Conservation (phyloP, 2,888 invertebrate species). For the Cheilosia scutellata region DNA sequence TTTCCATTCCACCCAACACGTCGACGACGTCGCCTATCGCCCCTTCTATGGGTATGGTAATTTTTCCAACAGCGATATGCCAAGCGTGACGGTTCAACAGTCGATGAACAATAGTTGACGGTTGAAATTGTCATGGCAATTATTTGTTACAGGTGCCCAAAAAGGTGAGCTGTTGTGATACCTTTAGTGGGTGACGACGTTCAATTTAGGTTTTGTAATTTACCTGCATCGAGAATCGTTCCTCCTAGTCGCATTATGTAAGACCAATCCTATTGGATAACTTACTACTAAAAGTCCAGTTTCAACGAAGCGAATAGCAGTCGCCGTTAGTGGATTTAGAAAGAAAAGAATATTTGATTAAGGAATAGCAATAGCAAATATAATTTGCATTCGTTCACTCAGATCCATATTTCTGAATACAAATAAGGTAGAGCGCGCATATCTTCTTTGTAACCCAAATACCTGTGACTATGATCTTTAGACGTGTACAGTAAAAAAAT, state of each 20-base stretch:
- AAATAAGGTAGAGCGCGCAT: conserved; percentile 3
- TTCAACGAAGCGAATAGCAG: not conserved
- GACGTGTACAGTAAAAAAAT: not conserved
- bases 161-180: conserved; percentile 11
- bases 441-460: not conserved
- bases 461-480: not conserved
- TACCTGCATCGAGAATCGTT: not conserved
- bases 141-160: conserved; percentile 31
- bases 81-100: conserved; percentile 59
- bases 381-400: conserved; percentile 5
- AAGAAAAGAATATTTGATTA: not conserved
- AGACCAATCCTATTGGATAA: not conserved
- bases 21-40: not conserved
- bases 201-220: not conserved
- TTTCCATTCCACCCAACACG: conserved; percentile 25
- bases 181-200: conserved; percentile 1
- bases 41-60: conserved; percentile 44
- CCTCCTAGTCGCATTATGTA: not conserved
- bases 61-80: conserved; percentile 33
- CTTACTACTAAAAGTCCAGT: not conserved
- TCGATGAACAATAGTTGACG: conserved; percentile 35
- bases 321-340: not conserved
- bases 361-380: not conserved
- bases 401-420: conserved; percentile 14
- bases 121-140: conserved; percentile 40